A percentile compares a stretch with the other conserved stretches of the same genome.
Evolutionary conservation across 2,113 vertebrate species (phyloP).

Genomic region (Haliaeetus leucogaster): DNA sequence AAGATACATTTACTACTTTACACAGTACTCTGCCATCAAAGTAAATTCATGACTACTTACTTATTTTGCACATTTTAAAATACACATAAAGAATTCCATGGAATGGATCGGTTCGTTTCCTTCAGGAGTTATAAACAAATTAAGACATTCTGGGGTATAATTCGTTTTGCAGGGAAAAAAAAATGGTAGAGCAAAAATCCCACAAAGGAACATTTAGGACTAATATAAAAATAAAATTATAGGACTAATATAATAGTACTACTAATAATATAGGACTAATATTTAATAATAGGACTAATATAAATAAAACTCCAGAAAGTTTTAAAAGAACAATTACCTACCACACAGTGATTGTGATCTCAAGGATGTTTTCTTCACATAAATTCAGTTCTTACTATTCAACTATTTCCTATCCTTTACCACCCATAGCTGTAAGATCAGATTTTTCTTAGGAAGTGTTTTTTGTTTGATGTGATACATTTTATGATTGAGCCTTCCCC

Average conservation of each 20-base stretch:
- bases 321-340: not conserved
- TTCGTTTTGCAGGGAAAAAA: not conserved
- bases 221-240: not conserved
- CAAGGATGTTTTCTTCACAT: not conserved
- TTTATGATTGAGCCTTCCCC: not conserved
- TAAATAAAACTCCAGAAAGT: not conserved
- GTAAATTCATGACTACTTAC: not conserved
- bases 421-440: not conserved
- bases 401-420: not conserved
- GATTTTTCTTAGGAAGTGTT: not conserved
- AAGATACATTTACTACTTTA: not conserved
- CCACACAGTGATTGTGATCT: not conserved
- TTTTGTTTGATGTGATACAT: not conserved
- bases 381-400: not conserved
- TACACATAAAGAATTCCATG: not conserved
- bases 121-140: not conserved
- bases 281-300: not conserved
- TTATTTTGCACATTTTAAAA: not conserved
- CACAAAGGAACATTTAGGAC: not conserved
- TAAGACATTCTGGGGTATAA: not conserved
- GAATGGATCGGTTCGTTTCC: accelerated
- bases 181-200: not conserved
- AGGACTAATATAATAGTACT: no score
- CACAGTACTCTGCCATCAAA: not conserved
- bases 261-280: not conserved